Percentiles rank a stretch among this genome's conserved stretches.
Evolutionary conservation across 2,113 vertebrate genomes (phyloP).

Genomic region (Platysternon megacephalum): DNA sequence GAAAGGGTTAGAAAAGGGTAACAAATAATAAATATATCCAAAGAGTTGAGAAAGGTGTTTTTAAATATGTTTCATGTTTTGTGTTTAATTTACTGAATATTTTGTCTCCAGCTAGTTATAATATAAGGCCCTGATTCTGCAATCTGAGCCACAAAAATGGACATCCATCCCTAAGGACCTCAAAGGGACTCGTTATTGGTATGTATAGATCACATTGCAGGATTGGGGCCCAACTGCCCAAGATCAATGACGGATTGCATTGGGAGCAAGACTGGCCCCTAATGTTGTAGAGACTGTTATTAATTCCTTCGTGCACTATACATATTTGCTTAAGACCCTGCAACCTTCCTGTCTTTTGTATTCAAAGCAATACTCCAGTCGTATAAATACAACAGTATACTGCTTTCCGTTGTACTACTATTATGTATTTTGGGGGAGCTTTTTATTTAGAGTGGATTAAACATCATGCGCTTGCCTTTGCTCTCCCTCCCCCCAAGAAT

Average conservation of each 20-base stretch:
- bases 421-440: conserved; percentile 46
- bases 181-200: background rate
- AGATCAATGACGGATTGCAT: background rate
- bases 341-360: conserved; percentile 30
- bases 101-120: conserved; percentile 15
- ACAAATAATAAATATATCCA: background rate
- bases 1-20: background rate
- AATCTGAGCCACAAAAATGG: background rate
- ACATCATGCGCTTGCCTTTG: conserved; percentile 43
- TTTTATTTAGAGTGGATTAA: conserved; percentile 66
- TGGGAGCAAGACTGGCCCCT: background rate
- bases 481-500: conserved; percentile 54
- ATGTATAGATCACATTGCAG: background rate
- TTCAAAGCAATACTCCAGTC: conserved; percentile 42
- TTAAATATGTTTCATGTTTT: conserved; percentile 21
- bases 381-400: conserved; percentile 30
- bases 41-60: background rate
- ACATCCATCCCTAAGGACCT: background rate
- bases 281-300: background rate
- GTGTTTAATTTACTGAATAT: conserved; percentile 28
- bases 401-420: conserved; percentile 22
- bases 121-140: background rate
- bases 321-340: conserved; percentile 8
- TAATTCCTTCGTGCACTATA: background rate
- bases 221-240: background rate